Evolutionary conservation across 2,113 vertebrate species (phyloP), one percentile per base, ranked within the genome.

Genomic region (Oncorhynchus nerka): DNA sequence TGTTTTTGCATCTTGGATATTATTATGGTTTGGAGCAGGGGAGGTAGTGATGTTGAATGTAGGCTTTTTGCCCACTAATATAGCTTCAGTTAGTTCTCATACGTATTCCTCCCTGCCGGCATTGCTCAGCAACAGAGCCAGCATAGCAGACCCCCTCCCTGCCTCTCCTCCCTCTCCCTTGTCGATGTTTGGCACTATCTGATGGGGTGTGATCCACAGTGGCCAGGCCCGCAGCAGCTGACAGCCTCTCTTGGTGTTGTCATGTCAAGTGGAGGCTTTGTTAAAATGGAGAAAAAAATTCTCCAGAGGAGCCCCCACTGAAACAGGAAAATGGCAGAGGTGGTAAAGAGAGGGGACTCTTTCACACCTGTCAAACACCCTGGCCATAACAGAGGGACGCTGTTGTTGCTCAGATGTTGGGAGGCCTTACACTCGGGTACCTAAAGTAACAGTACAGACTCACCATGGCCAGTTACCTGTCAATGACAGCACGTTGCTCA

Each of bases 311-410:
- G 32, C 26, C 70, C 77, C 30, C 8, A 24, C 19, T 66, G 73
- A 57, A 51, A 64, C 49, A 28, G 48, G 76, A 66, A 68, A 68
- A 79, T 70, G 70, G 65, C 61, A 3, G 4, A 19, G 70, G 19
- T 71, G 75, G 28, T 39, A 62, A n/a, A 30, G 22, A 4, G 16
- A 71, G 70, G 74, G 48, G 65, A 68, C 62, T 73, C 70, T 71
- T 76, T 81, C 79, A 75, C 82, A 79, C 77, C 77, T 83, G 77
- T 85, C 77, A 85, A 22, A 72, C 71, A 68, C 61, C 51, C 57
- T 6, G 12, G 22, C 75, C 69, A 68, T 69, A 75, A 45, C 76
- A 67, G 76, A 71, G 22, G 51, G 62, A 51, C 12, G 19, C 49
- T 55, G 49, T 12, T 22, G 59, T 22, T 6, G 59, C 59, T 62